Evolutionary conservation across 2,113 vertebrate genomes (phyloP).

Genomic region (Salvelinus sp.): DNA sequence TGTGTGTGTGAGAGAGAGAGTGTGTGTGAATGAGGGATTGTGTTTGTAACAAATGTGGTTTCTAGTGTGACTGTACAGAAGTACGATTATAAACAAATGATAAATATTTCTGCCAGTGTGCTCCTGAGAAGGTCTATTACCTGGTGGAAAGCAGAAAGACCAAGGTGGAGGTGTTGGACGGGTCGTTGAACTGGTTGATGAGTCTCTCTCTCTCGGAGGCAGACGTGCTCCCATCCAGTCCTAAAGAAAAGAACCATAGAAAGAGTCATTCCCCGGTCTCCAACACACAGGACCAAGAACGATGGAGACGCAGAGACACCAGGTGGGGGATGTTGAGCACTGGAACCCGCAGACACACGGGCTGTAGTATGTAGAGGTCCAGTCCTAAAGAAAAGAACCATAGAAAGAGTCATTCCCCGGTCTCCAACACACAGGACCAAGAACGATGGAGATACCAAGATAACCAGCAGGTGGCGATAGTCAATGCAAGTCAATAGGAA

Average conservation of each 20-base stretch:
- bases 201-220: conserved; percentile 90
- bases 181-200: conserved; percentile 96
- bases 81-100: background rate
- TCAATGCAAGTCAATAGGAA: conserved; percentile 19
- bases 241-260: conserved; percentile 58
- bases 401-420: background rate
- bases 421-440: background rate
- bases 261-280: background rate
- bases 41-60: background rate
- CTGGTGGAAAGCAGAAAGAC: conserved; percentile 93
- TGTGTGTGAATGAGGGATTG: background rate
- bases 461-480: conserved; percentile 62
- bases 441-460: background rate
- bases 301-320: too few relatives aligned
- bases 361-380: too few relatives aligned
- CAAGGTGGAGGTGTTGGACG: conserved; percentile 83
- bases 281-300: background rate
- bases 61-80: background rate
- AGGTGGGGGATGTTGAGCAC: too few relatives aligned
- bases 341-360: too few relatives aligned
- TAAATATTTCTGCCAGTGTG: background rate
- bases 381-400: conserved; percentile 73
- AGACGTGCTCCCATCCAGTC: conserved; percentile 92
- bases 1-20: background rate
- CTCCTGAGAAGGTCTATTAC: conserved; percentile 38